Base-by-base conservation (phyloP, 2,888 invertebrate species). In the Limnephilus marmoratus region DNA sequence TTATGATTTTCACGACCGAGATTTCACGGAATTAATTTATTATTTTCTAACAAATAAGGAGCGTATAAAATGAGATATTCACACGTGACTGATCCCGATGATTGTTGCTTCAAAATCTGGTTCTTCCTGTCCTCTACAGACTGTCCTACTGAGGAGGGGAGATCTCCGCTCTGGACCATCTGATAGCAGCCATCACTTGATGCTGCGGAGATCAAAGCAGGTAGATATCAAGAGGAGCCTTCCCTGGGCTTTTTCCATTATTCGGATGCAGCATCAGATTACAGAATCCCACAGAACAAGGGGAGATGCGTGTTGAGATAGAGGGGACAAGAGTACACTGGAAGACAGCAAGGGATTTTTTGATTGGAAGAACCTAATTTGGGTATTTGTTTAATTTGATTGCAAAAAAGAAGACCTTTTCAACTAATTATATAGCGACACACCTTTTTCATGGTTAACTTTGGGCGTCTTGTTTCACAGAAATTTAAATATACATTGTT, bases 191-290 rank as follows among this genome's bases (percentile, higher is more conserved):
- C 87, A 49, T n/a, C 86, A 86, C 49, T 45, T 37, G 86, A 86
- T 45, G 49, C 87, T 87, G 81, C 81, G 81, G 37, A 80, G 88
- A 89, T 68, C 34, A 49, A 41, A 89, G 80, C 88, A 89, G 88
- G 88, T 89, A 89, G 88, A 89, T 89, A 89, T n/a, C 29, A 29
- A 12, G 88, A 81, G 88, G 88, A 34, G 24, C 53, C 68, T 80
- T 37, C 29, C 87, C 41, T 31, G 85, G 90, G 90, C 80, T n/a
- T 91, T 90, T 92, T 92, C 93, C 85, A 92, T 91, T 92, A 91
- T 93, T 92, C 87, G 83, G 86, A 92, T 92, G 92, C 93, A 93
- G 90, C 91, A 92, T 92, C 93, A 91, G 92, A 92, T 92, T 91
- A 90, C 91, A 81, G 89, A 82, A 90, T 82, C 85, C 86, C 90